phyloP scores from a whole-genome alignment of 1,140 invertebrate genomes.

The Drosophila arizonae region DNA sequence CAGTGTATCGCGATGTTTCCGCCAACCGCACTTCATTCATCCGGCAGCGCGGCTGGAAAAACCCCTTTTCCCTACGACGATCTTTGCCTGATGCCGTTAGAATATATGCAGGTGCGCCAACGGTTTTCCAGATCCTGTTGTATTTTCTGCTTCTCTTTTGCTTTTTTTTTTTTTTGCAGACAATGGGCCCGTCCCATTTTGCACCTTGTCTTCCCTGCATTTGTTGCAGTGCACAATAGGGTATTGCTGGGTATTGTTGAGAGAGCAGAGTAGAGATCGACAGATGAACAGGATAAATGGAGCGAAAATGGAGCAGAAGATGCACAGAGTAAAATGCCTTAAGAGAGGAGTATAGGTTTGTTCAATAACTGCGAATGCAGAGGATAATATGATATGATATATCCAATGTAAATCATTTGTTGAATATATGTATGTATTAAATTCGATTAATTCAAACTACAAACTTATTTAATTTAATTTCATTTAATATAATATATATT shows the following conservation, averaged over 20 bases:
- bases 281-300: conserved; percentile 37
- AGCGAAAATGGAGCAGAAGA: conserved; percentile 9
- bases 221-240: conserved; percentile 52
- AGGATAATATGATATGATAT: too few species aligned
- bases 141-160: conserved; percentile 41
- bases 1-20: conserved; percentile 32
- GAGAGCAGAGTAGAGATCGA: conserved; percentile 35
- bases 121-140: conserved; percentile 17
- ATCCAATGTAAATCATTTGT: too few species aligned
- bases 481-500: too few species aligned
- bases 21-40: conserved; percentile 56
- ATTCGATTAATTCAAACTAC: too few species aligned
- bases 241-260: conserved; percentile 31
- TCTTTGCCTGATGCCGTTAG: conserved; percentile 29
- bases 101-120: conserved; percentile 62
- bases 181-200: conserved; percentile 74
- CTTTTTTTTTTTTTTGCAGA: conserved; percentile 39
- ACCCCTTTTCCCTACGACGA: conserved; percentile 36
- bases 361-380: too few species aligned
- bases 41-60: conserved; percentile 48
- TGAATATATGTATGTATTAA: too few species aligned
- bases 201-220: conserved; percentile 68
- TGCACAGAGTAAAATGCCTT: too few species aligned
- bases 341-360: not conserved
- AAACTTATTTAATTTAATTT: too few species aligned